A percentile compares a stretch with the other conserved stretches of the same genome.
These are phyloP conservation scores for Ellobius talpinus DNA, from an alignment of 2,113 vertebrate genomes.

Conservation along the genomic window DNA sequence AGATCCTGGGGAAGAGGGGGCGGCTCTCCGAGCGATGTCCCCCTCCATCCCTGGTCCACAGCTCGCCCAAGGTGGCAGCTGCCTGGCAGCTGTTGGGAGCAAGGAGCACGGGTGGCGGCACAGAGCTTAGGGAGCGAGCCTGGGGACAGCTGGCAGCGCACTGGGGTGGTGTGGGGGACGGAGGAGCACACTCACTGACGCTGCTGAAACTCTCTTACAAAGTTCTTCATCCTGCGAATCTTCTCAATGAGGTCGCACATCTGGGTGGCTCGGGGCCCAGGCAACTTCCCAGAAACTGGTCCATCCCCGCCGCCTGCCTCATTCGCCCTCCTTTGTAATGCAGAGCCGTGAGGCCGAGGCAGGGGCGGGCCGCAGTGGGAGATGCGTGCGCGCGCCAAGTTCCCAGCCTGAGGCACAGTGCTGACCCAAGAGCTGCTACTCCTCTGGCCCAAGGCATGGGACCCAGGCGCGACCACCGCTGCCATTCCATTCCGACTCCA, in stretches of 20 bases:
- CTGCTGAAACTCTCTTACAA: slow-evolving; percentile 97
- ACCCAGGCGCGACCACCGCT: slow-evolving; percentile 1
- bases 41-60: too few species aligned
- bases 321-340: slow-evolving; percentile 79
- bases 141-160: neutral
- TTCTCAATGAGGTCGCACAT: slow-evolving; percentile 84
- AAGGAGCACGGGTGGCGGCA: neutral
- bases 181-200: slow-evolving; percentile 91
- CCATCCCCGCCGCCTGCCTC: slow-evolving; percentile 70
- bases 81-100: neutral
- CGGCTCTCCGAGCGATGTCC: too few species aligned
- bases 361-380: too few species aligned
- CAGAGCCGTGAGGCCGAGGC: too few species aligned
- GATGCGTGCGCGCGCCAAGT: neutral
- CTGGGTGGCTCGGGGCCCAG: slow-evolving; percentile 62
- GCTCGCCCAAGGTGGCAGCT: neutral
- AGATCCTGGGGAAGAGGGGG: too few species aligned
- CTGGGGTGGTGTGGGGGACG: neutral
- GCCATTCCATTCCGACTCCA: neutral
- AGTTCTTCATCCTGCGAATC: slow-evolving; percentile 97
- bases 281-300: slow-evolving; percentile 80
- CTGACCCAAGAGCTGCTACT: neutral
- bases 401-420: slow-evolving; percentile 46
- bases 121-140: neutral
- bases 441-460: neutral